Base-by-base conservation (phyloP, 2,113 vertebrate genomes). In the Pterocles burchelli region DNA sequence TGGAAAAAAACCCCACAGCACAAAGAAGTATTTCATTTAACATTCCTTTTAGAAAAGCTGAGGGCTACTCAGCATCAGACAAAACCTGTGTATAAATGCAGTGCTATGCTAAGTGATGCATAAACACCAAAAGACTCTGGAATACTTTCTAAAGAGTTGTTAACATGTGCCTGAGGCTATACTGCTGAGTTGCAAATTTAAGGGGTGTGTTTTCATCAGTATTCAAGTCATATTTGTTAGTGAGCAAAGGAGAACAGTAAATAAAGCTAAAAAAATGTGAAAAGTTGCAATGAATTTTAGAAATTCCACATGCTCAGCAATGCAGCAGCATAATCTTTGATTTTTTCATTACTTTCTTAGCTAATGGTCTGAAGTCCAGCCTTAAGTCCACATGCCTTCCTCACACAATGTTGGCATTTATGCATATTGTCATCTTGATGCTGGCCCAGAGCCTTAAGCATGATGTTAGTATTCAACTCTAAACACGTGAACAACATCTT, bases 101-200 rank as follows among this genome's bases (percentile, higher is more conserved):
- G 51, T 31, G n/a, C 52, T 68, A 72, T 78, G 80, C 38, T 75
- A 96, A 96, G 70, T 41, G 81, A 92, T 82, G 87, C 89, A 84
- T 93, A 93, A 95, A 94, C 67, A 71, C 61, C 26, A 48, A 67
- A 85, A 58, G 93, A 91, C 84, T 48, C 8, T 67, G 87, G 92
- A 95, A 74, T 91, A 95, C 93, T 92, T 95, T 93, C 61, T 82
- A 91, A 78, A 49, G 84, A 85, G 57, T 43, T 87, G 89, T 85
- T 95, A 94, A 57, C 57, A 7, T 20, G 49, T 82, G 86, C 93
- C 95, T 74, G 28, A 79, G 94, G 96, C 94, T 92, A 72, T 57
- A 67, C 58, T 87, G 93, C 87, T 57, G 70, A 94, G 65, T 38
- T 76, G 84, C 74, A 95, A 82, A 95, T 93, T 63, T 65, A 89